Percentiles rank a stretch among this genome's conserved stretches.
These are phyloP conservation scores for Nemopilema nomurai DNA, from an alignment of 30 jellyfish, hydroid and myxozoan species.

Conservation along the genomic window DNA sequence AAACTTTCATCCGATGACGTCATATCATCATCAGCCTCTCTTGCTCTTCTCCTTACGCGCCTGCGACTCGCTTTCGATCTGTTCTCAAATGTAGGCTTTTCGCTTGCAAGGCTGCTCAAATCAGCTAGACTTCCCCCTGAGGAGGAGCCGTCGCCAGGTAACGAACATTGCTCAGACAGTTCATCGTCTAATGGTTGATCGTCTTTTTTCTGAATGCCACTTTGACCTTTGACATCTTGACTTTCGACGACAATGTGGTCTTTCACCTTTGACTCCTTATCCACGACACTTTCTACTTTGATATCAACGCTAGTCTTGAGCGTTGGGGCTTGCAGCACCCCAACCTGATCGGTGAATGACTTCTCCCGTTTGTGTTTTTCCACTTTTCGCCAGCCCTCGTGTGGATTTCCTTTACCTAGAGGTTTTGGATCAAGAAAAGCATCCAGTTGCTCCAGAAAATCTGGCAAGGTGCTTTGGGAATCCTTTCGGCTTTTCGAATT, in stretches of 20 bases:
- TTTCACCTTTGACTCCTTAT: background rate
- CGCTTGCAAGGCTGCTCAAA: slow-evolving; percentile 63
- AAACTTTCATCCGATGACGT: slow-evolving; percentile 48
- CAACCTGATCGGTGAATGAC: background rate
- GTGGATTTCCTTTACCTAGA: background rate
- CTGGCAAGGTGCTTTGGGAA: background rate
- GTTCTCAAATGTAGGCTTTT: slow-evolving; percentile 28
- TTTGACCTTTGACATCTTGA: background rate
- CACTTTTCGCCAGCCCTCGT: background rate
- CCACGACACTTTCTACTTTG: background rate
- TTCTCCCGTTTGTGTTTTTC: background rate
- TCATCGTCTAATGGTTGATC: background rate
- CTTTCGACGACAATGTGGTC: background rate
- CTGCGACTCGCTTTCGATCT: slow-evolving; percentile 40
- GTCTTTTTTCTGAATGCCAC: background rate
- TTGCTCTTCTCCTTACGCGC: slow-evolving; percentile 31
- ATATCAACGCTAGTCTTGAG: background rate
- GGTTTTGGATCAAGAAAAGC: slow-evolving; percentile 49
- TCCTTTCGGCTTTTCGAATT: too few relatives aligned
- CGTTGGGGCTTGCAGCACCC: background rate
- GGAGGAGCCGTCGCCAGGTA: background rate
- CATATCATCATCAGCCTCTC: background rate
- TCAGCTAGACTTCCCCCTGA: slow-evolving; percentile 65
- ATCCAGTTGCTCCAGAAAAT: slow-evolving; percentile 3
- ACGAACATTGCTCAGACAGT: background rate